Conservation (phyloP, 2,888 invertebrate species). For the Lasioglossum vierecki region DNA sequence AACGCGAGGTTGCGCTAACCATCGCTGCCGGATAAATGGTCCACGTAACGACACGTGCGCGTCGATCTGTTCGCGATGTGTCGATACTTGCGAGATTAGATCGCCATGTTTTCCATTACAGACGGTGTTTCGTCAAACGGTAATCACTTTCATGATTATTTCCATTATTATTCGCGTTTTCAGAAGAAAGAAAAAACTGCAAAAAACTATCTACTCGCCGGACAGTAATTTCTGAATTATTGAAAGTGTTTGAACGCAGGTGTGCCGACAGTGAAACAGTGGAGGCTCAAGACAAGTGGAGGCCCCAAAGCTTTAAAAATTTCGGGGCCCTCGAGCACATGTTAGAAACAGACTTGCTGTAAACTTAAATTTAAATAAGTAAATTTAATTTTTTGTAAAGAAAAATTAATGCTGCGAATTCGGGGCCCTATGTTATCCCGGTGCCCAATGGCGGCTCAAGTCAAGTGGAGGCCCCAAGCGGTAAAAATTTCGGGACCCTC, state of each 20-base stretch:
- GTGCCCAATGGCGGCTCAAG: no score
- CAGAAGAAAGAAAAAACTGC: neutral
- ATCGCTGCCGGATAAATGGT: conserved; percentile 46
- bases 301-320: no score
- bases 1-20: conserved; percentile 53
- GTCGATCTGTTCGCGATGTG: conserved; percentile 6
- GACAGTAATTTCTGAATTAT: neutral
- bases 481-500: no score
- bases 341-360: no score
- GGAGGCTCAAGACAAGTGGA: no score
- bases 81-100: conserved; percentile 26
- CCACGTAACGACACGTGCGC: conserved; percentile 12
- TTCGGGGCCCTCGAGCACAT: no score
- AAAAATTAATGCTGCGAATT: no score
- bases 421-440: no score
- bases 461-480: no score
- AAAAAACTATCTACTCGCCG: neutral
- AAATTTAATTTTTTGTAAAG: no score
- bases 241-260: neutral
- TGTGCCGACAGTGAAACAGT: neutral
- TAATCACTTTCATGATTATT: neutral
- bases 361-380: no score
- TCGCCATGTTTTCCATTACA: neutral
- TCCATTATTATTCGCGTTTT: neutral
- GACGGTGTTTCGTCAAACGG: neutral